phyloP scores from a whole-genome alignment of 2,888 invertebrate species.

The Lamproptera curius region DNA sequence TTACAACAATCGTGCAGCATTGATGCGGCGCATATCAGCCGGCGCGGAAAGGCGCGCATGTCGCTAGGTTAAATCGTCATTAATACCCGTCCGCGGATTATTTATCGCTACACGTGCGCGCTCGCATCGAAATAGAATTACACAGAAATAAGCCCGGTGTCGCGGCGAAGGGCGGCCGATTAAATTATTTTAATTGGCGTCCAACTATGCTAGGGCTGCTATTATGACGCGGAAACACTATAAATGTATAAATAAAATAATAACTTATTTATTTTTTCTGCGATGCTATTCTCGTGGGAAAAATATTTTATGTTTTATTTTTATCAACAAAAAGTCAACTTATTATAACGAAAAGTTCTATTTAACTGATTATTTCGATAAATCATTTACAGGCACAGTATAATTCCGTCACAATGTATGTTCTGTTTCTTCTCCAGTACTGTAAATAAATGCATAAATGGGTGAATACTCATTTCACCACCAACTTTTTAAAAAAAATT shows the following conservation, averaged over 20 bases:
- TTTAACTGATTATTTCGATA: too few species aligned
- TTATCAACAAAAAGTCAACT: too few species aligned
- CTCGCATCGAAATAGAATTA: slow-evolving; percentile 38
- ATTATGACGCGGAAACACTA: not conserved
- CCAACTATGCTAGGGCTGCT: slow-evolving; percentile 13
- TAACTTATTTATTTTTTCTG: too few species aligned
- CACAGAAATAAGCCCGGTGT: slow-evolving; percentile 26
- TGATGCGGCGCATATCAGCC: slow-evolving; percentile 10
- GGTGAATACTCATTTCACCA: too few species aligned
- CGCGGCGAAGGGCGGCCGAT: slow-evolving; percentile 25
- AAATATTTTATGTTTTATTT: too few species aligned
- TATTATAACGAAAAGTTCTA: too few species aligned
- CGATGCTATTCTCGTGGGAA: too few species aligned
- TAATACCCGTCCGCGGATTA: slow-evolving; percentile 60
- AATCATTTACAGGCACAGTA: too few species aligned
- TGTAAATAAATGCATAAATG: too few species aligned
- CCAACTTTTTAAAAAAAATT: too few species aligned
- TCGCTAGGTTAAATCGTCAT: slow-evolving; percentile 65
- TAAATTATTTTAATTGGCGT: slow-evolving; percentile 29
- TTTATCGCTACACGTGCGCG: slow-evolving; percentile 52
- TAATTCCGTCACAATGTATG: too few species aligned
- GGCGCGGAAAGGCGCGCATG: slow-evolving; percentile 32
- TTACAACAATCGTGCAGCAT: not conserved
- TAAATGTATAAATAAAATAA: not conserved
- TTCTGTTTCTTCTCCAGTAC: too few species aligned